Evolutionary conservation across 2,888 invertebrate species (phyloP).

Genomic region (Spatulosminthurus flaviceps): DNA sequence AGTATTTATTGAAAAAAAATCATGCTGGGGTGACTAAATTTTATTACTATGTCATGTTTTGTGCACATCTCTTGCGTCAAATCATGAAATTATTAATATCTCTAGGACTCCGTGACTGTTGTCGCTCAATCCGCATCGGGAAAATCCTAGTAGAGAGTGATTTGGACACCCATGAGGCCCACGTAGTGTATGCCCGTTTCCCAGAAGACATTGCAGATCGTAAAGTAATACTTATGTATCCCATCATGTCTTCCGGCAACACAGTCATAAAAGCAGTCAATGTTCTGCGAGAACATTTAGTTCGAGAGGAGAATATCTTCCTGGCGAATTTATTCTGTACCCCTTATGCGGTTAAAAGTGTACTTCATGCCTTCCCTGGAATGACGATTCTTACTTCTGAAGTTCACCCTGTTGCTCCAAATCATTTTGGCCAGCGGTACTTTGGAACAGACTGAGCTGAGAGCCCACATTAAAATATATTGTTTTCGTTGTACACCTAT

Average conservation of each 20-base stretch:
- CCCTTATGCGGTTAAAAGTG: slow-evolving; percentile 85
- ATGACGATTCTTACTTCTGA: slow-evolving; percentile 97
- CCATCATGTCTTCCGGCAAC: slow-evolving; percentile 97
- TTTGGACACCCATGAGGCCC: slow-evolving; percentile 94
- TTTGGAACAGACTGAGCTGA: slow-evolving; percentile 89
- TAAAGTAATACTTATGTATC: slow-evolving; percentile 97
- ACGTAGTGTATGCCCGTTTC: slow-evolving; percentile 96
- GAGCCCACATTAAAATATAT: no score
- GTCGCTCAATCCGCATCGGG: slow-evolving; percentile 84
- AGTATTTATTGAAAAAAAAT: no score
- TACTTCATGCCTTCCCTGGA: slow-evolving; percentile 84
- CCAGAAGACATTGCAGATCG: slow-evolving; percentile 92
- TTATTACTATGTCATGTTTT: no score
- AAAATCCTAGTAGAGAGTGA: slow-evolving; percentile 98
- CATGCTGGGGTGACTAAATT: no score
- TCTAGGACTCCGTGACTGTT: slow-evolving; percentile 85
- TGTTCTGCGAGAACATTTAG: slow-evolving; percentile 92
- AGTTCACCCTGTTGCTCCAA: slow-evolving; percentile 92
- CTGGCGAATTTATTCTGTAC: slow-evolving; percentile 98
- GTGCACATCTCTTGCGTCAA: no score
- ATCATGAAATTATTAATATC: slow-evolving; percentile 69
- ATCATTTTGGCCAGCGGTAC: slow-evolving; percentile 79
- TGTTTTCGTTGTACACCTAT: no score
- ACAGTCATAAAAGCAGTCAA: slow-evolving; percentile 93
- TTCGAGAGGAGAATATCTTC: slow-evolving; percentile 92